phyloP scores from a whole-genome alignment of 2,888 invertebrate species.

The Melanophora roralis region DNA sequence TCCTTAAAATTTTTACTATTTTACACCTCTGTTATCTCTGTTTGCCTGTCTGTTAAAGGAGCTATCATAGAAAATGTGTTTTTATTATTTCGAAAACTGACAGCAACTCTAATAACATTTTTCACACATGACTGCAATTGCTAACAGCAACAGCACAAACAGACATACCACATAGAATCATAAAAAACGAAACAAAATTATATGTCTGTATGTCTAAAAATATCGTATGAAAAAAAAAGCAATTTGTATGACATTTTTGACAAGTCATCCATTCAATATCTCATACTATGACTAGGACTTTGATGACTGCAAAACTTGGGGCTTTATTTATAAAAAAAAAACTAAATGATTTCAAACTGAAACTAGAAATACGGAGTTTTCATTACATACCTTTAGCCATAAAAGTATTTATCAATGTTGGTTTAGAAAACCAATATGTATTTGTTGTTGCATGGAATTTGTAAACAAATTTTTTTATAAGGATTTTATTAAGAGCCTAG shows the following conservation, averaged over 20 bases:
- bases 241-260: slow-evolving; percentile 67
- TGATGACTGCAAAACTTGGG: slow-evolving; percentile 14
- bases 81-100: slow-evolving; percentile 58
- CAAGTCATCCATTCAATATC: slow-evolving; percentile 65
- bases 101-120: slow-evolving; percentile 65
- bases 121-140: slow-evolving; percentile 66
- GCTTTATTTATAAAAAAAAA: slow-evolving; percentile 48
- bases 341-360: slow-evolving; percentile 7
- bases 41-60: slow-evolving; percentile 22
- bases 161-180: slow-evolving; percentile 17
- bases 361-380: background rate
- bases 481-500: slow-evolving; percentile 10
- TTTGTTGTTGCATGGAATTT: background rate
- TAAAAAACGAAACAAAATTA: background rate
- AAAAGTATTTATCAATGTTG: slow-evolving; percentile 40
- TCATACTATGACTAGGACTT: slow-evolving; percentile 21
- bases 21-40: background rate
- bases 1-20: background rate
- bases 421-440: slow-evolving; percentile 24
- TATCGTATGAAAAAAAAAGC: slow-evolving; percentile 43
- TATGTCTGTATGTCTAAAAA: background rate
- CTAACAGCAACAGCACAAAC: slow-evolving; percentile 56
- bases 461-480: background rate
- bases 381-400: slow-evolving; percentile 12
- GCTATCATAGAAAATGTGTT: slow-evolving; percentile 54